Percentiles rank a stretch among this genome's conserved stretches.
Conservation (phyloP, 2,113 vertebrate genomes). For the Amphiprion ocellaris region DNA sequence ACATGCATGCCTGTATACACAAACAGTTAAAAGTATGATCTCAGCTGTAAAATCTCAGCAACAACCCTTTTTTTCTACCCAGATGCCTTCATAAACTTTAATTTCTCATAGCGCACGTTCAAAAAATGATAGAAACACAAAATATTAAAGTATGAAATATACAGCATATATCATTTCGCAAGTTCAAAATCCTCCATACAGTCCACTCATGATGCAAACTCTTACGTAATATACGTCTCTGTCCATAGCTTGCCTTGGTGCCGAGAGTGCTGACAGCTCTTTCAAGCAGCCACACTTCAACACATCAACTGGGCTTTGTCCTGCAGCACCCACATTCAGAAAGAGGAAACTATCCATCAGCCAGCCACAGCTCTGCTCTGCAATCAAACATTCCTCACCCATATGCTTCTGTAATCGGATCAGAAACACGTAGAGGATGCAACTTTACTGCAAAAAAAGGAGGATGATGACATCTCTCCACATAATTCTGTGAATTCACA, state of each 20-base stretch:
- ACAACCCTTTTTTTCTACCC: too few relatives aligned
- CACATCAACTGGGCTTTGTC: conserved; percentile 64
- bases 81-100: too few relatives aligned
- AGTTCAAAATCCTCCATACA: not conserved
- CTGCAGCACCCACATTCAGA: conserved; percentile 40
- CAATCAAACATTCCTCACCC: conserved; percentile 62
- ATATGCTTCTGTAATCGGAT: conserved; percentile 67
- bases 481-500: not conserved
- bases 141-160: not conserved
- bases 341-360: conserved; percentile 66
- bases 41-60: too few relatives aligned
- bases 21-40: too few relatives aligned
- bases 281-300: conserved; percentile 52
- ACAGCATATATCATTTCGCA: not conserved
- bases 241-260: conserved; percentile 16
- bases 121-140: too few relatives aligned
- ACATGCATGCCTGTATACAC: too few relatives aligned
- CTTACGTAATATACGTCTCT: conserved; percentile 8
- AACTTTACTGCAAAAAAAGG: not conserved
- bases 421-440: not conserved
- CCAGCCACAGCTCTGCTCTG: conserved; percentile 20
- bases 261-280: conserved; percentile 60
- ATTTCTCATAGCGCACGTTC: too few relatives aligned
- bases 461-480: not conserved
- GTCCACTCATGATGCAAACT: conserved; percentile 7